Conservation (phyloP, 2,797 vertebrate genomes). For the Taenioides sp. region DNA sequence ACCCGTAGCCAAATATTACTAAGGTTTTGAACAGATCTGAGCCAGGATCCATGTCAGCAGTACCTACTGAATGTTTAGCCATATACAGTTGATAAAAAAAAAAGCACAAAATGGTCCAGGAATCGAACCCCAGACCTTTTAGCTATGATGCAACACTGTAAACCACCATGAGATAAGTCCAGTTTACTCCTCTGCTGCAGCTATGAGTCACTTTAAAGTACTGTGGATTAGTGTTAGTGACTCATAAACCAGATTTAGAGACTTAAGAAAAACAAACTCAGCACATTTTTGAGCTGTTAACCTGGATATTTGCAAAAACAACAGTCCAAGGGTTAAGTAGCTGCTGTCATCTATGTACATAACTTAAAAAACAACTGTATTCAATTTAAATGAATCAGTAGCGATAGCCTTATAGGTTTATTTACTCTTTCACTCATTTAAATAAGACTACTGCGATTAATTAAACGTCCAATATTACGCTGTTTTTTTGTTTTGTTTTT, state of each 20-base stretch:
- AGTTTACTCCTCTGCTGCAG: not conserved
- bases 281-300: conserved; percentile 2
- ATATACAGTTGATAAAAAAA: not conserved
- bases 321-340: not conserved
- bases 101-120: not conserved
- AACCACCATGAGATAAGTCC: not conserved
- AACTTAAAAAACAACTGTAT: not conserved
- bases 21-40: not conserved
- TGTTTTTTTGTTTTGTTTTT: too few species aligned
- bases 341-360: not conserved
- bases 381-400: not conserved
- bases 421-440: not conserved
- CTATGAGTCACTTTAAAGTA: not conserved
- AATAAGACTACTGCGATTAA: not conserved
- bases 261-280: conserved; percentile 1
- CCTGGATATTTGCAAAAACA: not conserved
- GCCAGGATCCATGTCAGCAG: not conserved
- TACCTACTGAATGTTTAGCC: not conserved
- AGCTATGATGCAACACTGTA: too few species aligned
- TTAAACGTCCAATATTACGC: too few species aligned
- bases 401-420: not conserved
- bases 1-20: too few species aligned
- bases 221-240: not conserved
- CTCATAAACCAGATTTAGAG: not conserved
- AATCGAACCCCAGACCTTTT: not conserved